A percentile compares a stretch with the other conserved stretches of the same genome.
Conservation (phyloP, 1,140 invertebrate genomes). For the Reticulitermes speratus region DNA sequence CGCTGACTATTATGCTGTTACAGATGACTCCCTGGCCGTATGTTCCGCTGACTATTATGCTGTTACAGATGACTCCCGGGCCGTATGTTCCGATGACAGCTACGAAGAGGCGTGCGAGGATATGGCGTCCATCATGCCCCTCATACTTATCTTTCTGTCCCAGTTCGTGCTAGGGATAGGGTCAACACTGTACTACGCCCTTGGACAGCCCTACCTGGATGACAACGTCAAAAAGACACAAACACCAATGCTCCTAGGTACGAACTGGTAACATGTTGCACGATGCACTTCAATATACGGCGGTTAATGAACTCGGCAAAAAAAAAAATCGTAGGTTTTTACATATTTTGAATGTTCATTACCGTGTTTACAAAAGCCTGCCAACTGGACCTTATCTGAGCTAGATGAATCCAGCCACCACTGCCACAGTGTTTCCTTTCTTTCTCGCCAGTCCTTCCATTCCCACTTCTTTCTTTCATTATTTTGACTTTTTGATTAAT, state of each 20-base stretch:
- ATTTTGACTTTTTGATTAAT: no score
- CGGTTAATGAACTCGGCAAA: no score
- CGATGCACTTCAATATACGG: neutral
- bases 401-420: no score
- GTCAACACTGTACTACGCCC: conserved; percentile 64
- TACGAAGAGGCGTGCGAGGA: conserved; percentile 46
- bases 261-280: neutral
- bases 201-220: conserved; percentile 68
- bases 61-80: neutral
- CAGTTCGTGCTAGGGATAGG: conserved; percentile 70
- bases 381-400: no score
- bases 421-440: no score
- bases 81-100: neutral
- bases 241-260: conserved; percentile 62
- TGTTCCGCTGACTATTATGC: neutral
- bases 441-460: no score
- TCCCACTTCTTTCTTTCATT: no score
- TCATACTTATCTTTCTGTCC: conserved; percentile 65
- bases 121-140: conserved; percentile 53
- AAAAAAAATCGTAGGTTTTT: no score
- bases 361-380: no score
- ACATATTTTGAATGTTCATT: no score
- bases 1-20: neutral
- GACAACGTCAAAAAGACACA: conserved; percentile 69
- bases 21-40: neutral